These are phyloP conservation scores for Toxonevra muliebris DNA, from an alignment of 2,888 invertebrate species.

Conservation along the genomic window DNA sequence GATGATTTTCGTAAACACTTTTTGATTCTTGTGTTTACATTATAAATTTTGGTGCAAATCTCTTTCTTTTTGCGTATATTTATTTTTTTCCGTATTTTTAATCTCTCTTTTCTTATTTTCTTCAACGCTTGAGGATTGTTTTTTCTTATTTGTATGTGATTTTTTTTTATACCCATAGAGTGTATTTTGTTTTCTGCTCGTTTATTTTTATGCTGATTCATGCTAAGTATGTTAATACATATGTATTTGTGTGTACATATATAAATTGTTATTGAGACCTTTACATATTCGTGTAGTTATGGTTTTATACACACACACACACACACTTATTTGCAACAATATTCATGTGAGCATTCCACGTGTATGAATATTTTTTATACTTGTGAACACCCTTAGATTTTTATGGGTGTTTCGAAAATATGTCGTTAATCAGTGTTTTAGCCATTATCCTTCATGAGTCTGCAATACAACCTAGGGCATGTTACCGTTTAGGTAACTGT, in stretches of 20 bases:
- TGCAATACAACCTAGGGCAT: too few species aligned
- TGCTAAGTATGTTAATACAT: background rate
- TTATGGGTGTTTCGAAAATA: too few species aligned
- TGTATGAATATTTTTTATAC: too few species aligned
- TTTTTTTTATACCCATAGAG: background rate
- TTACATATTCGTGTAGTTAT: background rate
- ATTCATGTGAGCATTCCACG: background rate
- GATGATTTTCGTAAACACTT: conserved; percentile 30
- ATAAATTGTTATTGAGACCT: background rate
- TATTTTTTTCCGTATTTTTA: background rate
- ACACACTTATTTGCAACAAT: background rate
- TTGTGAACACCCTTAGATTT: too few species aligned
- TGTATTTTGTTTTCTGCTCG: background rate
- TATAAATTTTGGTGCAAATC: conserved; percentile 18
- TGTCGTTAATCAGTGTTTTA: too few species aligned
- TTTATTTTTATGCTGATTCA: conserved; percentile 9
- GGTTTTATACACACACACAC: background rate
- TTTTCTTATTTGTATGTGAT: background rate
- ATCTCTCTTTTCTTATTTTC: background rate
- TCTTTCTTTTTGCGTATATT: background rate
- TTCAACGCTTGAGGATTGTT: background rate
- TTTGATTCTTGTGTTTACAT: conserved; percentile 13
- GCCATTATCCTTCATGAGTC: too few species aligned
- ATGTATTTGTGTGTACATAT: background rate
- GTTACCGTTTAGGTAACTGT: too few species aligned